Evolutionary conservation across 2,888 invertebrate genomes (phyloP).

Genomic region (Ctenicera cuprea): DNA sequence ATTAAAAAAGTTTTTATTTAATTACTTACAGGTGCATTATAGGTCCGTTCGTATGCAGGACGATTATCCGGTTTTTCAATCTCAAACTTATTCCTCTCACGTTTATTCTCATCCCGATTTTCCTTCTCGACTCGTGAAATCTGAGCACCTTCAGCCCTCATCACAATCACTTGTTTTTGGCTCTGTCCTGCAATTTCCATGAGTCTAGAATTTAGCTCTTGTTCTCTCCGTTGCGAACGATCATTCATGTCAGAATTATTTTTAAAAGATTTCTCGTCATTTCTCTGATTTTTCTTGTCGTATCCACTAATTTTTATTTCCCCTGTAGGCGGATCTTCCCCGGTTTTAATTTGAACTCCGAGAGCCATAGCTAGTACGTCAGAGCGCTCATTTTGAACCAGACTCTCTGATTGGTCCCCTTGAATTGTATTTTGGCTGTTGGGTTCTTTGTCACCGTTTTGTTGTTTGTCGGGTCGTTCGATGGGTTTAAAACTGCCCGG

Average conservation of each 20-base stretch:
- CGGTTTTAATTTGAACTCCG: slow-evolving; percentile 72
- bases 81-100: slow-evolving; percentile 68
- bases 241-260: slow-evolving; percentile 2
- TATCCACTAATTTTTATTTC: slow-evolving; percentile 67
- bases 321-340: slow-evolving; percentile 68
- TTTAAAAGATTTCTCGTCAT: slow-evolving; percentile 32
- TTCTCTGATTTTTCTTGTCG: slow-evolving; percentile 63
- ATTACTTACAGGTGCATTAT: slow-evolving; percentile 38
- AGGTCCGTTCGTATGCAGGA: slow-evolving; percentile 59
- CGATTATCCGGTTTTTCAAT: slow-evolving; percentile 64
- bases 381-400: slow-evolving; percentile 66
- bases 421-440: background rate
- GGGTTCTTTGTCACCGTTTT: slow-evolving; percentile 45
- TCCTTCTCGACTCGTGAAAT: slow-evolving; percentile 43
- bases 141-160: slow-evolving; percentile 61
- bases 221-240: slow-evolving; percentile 24
- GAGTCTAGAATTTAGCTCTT: slow-evolving; percentile 51
- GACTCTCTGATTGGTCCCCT: slow-evolving; percentile 29
- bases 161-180: slow-evolving; percentile 72
- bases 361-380: slow-evolving; percentile 77
- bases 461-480: slow-evolving; percentile 54
- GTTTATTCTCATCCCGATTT: slow-evolving; percentile 58
- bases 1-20: too few species aligned
- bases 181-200: slow-evolving; percentile 63
- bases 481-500: slow-evolving; percentile 63